These are phyloP conservation scores for Charina bottae DNA, from an alignment of 2,113 vertebrate genomes.

Conservation along the genomic window DNA sequence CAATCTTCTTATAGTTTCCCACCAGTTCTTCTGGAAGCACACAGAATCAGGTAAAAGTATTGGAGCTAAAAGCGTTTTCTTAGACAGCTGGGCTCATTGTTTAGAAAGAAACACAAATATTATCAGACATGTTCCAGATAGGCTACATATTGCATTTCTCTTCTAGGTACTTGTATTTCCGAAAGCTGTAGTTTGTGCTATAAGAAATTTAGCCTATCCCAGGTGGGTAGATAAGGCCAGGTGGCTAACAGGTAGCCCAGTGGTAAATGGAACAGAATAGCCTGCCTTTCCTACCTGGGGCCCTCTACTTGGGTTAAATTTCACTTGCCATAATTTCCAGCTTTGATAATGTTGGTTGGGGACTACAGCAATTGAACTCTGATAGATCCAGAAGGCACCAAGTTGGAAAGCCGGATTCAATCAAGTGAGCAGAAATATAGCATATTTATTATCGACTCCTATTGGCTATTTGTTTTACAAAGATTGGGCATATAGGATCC, in stretches of 20 bases:
- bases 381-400: background rate
- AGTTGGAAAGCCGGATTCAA: background rate
- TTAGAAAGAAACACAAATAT: too few species aligned
- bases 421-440: constrained; percentile 12
- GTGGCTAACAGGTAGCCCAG: background rate
- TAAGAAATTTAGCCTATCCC: constrained; percentile 11
- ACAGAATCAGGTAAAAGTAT: background rate
- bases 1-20: background rate
- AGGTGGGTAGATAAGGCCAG: constrained; percentile 1
- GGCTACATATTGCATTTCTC: background rate
- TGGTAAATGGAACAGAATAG: constrained; percentile 17
- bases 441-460: background rate
- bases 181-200: constrained; percentile 39
- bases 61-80: background rate
- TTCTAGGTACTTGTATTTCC: constrained; percentile 40
- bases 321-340: background rate
- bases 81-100: background rate
- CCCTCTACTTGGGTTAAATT: background rate
- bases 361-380: background rate
- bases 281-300: background rate
- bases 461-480: constrained; percentile 20
- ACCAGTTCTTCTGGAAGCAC: background rate
- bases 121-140: background rate
- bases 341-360: background rate
- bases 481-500: background rate